Conservation (phyloP, 1,140 invertebrate genomes). For the Papilio polytes region DNA sequence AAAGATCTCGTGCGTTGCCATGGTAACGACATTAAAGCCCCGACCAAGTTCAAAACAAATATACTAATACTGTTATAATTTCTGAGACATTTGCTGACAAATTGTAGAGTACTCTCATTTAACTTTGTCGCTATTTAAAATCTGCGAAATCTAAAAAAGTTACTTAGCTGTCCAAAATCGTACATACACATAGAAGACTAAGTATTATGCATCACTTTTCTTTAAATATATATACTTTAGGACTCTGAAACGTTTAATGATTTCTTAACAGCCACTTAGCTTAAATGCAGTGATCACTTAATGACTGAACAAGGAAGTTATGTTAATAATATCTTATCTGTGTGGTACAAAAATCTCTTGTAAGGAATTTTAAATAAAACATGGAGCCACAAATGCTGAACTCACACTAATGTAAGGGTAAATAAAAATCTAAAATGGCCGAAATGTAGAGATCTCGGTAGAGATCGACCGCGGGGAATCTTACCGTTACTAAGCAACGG, state of each 20-base stretch:
- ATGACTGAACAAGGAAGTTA: too few relatives aligned
- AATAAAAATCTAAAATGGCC: constrained; percentile 4
- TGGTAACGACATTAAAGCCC: not conserved
- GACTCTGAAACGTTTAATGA: too few relatives aligned
- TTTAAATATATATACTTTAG: too few relatives aligned
- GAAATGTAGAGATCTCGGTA: not conserved
- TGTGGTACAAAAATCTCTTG: too few relatives aligned
- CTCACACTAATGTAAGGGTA: not conserved
- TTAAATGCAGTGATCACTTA: too few relatives aligned
- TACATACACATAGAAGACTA: too few relatives aligned
- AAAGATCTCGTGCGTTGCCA: not conserved
- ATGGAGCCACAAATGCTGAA: not conserved
- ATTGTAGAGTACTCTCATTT: not conserved
- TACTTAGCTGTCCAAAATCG: too few relatives aligned
- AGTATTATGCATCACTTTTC: too few relatives aligned
- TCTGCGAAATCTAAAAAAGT: not conserved
- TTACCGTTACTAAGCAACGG: not conserved
- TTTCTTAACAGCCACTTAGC: too few relatives aligned
- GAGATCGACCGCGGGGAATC: not conserved
- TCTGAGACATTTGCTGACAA: not conserved
- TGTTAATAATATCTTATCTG: too few relatives aligned
- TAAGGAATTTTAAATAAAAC: too few relatives aligned
- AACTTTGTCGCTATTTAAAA: not conserved
- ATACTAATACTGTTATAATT: not conserved
- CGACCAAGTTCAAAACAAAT: not conserved